Evolutionary conservation across 2,797 vertebrate species (phyloP).

Genomic region (Choloepus didactylus): DNA sequence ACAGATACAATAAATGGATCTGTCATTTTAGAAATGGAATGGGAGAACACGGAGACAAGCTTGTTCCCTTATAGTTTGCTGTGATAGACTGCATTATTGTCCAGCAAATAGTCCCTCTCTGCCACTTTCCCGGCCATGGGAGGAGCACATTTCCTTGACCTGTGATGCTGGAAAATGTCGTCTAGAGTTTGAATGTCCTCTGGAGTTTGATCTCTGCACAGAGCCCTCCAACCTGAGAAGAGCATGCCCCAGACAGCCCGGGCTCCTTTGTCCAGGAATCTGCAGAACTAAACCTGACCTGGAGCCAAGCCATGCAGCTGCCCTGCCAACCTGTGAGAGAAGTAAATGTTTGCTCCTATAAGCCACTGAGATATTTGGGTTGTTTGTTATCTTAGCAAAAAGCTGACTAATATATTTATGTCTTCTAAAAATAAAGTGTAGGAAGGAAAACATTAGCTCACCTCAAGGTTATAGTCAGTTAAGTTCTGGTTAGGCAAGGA

Average conservation of each 20-base stretch:
- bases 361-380: neutral
- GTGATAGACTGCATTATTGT: too few relatives aligned
- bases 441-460: neutral
- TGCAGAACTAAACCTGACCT: neutral
- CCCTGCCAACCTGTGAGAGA: neutral
- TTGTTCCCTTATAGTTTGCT: neutral
- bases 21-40: neutral
- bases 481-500: neutral
- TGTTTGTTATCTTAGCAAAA: neutral
- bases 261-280: neutral
- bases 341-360: neutral
- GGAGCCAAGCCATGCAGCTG: neutral
- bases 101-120: too few relatives aligned
- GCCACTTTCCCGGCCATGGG: too few relatives aligned
- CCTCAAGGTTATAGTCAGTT: neutral
- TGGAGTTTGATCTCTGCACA: neutral
- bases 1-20: neutral
- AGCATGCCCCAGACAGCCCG: neutral
- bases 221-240: neutral
- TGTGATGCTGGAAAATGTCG: neutral
- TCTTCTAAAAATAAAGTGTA: neutral
- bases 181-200: rapidly evolving
- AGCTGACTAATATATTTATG: neutral
- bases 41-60: neutral
- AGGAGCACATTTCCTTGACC: neutral